phyloP scores from a whole-genome alignment of 2,888 invertebrate species.

The Odontothrips loti region DNA sequence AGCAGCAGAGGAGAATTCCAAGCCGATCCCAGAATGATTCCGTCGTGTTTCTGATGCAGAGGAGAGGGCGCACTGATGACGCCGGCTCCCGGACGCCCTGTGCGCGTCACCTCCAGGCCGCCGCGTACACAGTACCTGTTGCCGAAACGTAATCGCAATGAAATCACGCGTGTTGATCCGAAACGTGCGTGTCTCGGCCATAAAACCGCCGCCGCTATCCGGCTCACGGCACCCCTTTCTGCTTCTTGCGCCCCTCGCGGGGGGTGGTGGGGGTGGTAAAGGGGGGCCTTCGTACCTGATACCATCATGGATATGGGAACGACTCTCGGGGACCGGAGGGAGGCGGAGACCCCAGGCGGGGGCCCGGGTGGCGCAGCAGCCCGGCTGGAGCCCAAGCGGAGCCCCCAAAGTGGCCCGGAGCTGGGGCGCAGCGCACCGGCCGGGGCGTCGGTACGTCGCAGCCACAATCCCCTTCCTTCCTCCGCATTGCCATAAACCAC shows the following conservation, averaged over 20 bases:
- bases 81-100: too few relatives aligned
- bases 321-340: conserved; percentile 28
- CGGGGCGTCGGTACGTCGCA: neutral
- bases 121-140: neutral
- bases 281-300: conserved; percentile 30
- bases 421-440: neutral
- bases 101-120: too few relatives aligned
- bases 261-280: too few relatives aligned
- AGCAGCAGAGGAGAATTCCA: too few relatives aligned
- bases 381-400: too few relatives aligned
- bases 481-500: conserved; percentile 27
- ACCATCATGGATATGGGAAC: conserved; percentile 30
- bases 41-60: too few relatives aligned
- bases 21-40: too few relatives aligned
- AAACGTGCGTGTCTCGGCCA: neutral
- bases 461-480: conserved; percentile 17
- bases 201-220: conserved; percentile 21
- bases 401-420: too few relatives aligned
- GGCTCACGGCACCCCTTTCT: too few relatives aligned
- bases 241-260: neutral
- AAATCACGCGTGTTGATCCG: conserved; percentile 5
- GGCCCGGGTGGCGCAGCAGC: neutral
- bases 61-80: too few relatives aligned
- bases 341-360: conserved; percentile 26
- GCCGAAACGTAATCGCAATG: neutral